Base-by-base conservation (phyloP, 1,140 invertebrate species). In the Pachypeltis micranthus region DNA sequence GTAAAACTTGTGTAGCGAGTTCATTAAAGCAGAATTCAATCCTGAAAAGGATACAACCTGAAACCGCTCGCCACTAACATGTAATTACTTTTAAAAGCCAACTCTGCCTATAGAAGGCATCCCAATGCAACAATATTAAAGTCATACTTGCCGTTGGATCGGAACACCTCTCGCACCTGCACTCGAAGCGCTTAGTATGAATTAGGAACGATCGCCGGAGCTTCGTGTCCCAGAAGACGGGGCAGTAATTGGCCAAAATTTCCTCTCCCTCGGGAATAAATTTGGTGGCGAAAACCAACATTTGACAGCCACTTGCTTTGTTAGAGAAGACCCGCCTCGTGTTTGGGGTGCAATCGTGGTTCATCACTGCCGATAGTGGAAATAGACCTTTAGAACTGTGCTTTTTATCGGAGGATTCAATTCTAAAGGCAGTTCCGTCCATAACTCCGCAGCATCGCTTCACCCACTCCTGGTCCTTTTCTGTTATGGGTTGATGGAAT, bases 381-480 rank as follows among this genome's bases (percentile, higher is more conserved):
- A 85, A 91, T 2, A 91, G 73, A 1, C 85, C 87, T 64, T 85
- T 77, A 28, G 85, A 72, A 68, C 79, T 80, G 61, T 14, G 19
- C 1, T 65, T 65, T 61, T 16, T 23, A 25, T 29, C 57, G 19
- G 19, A 21, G 27, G 21, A 39, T 14, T 66, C 51, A 2, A 60
- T 82, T 76, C 89, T 86, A 67, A 87, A 88, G 4, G 85, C 84
- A 68, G 88, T 89, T 1, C 85, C 84, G 69, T 89, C 85, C 65
- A 88, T 77, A 27, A 81, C 79, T 58, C 78, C 79, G 67, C 83
- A 83, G 0, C 81, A 78, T 26, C 73, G 71, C 10, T 71, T 75
- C 74, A 90, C 81, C 44, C 84, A 75, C 26, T 80, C 69, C 70
- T 83, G 78, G n/a, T 86, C 83, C 26, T 79, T 72, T 16, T 77